These are phyloP conservation scores for Drosophila acutilabella DNA, from an alignment of 2,888 invertebrate species.

Conservation along the genomic window DNA sequence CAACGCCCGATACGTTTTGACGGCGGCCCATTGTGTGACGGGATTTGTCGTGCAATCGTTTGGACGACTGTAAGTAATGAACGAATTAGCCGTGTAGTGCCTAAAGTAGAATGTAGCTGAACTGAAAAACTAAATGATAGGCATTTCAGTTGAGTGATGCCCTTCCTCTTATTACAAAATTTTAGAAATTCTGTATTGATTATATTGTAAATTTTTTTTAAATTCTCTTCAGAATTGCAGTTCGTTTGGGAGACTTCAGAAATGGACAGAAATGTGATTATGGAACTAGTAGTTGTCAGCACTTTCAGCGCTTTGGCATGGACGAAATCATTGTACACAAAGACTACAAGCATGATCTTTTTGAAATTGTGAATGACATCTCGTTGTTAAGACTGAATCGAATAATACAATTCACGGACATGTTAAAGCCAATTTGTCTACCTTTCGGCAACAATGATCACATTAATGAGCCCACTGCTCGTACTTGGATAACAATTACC, in stretches of 20 bases:
- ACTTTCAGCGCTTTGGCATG: neutral
- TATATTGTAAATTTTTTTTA: no score
- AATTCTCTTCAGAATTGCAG: neutral
- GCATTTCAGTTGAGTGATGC: no score
- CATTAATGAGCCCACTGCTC: neutral
- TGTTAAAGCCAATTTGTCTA: slow-evolving; percentile 10
- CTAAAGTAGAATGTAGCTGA: no score
- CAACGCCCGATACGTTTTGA: slow-evolving; percentile 12
- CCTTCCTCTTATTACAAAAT: no score
- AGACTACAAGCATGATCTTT: neutral
- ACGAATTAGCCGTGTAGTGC: no score
- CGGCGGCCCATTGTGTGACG: slow-evolving; percentile 12
- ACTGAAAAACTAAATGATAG: no score
- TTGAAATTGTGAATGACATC: slow-evolving; percentile 5
- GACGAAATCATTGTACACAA: neutral
- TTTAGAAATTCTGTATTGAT: no score
- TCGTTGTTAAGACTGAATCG: slow-evolving; percentile 1
- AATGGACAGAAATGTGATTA: slow-evolving; percentile 1
- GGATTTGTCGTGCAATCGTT: no score
- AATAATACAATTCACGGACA: neutral
- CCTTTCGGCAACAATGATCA: slow-evolving; percentile 4
- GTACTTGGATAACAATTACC: neutral
- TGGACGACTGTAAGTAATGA: slow-evolving; percentile 1
- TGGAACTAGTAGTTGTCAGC: neutral
- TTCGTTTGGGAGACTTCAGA: slow-evolving; percentile 1